These are phyloP conservation scores for Petrolisthes manimaculis DNA, from an alignment of 2,888 invertebrate species.

Conservation along the genomic window DNA sequence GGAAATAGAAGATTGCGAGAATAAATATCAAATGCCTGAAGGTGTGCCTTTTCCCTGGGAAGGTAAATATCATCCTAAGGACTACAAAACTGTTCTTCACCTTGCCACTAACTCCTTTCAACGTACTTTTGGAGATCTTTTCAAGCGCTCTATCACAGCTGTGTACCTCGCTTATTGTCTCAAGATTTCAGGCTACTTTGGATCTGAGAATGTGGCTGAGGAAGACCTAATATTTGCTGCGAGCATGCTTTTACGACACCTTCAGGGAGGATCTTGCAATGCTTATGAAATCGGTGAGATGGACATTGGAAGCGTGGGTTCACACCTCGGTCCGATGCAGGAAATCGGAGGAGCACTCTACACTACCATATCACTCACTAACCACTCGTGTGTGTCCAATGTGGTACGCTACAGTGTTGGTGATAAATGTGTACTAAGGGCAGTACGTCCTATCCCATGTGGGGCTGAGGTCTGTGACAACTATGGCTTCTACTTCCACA, in stretches of 20 bases:
- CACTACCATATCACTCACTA: constrained; percentile 72
- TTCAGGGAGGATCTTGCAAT: constrained; percentile 72
- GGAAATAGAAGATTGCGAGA: neutral
- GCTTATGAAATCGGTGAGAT: constrained; percentile 73
- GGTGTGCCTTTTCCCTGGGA: constrained; percentile 35
- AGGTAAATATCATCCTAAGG: constrained; percentile 57
- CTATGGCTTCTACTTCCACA: constrained; percentile 72
- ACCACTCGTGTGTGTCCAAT: constrained; percentile 73
- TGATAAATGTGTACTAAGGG: constrained; percentile 67
- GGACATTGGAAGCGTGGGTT: constrained; percentile 45
- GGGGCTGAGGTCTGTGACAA: constrained; percentile 72
- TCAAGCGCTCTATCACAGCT: constrained; percentile 70
- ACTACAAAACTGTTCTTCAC: constrained; percentile 60
- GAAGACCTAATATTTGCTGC: constrained; percentile 68
- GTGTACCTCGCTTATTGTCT: constrained; percentile 71
- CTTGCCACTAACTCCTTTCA: constrained; percentile 49
- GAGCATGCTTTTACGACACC: constrained; percentile 70
- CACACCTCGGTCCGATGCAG: constrained; percentile 67
- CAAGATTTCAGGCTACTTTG: constrained; percentile 66
- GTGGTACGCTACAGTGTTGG: constrained; percentile 70
- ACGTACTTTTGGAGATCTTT: constrained; percentile 67
- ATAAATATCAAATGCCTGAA: neutral
- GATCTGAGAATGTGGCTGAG: constrained; percentile 63
- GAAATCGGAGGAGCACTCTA: constrained; percentile 72
- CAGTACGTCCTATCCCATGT: constrained; percentile 69